phyloP scores from a whole-genome alignment of 1,140 invertebrate species.

The Ectropis grisescens region DNA sequence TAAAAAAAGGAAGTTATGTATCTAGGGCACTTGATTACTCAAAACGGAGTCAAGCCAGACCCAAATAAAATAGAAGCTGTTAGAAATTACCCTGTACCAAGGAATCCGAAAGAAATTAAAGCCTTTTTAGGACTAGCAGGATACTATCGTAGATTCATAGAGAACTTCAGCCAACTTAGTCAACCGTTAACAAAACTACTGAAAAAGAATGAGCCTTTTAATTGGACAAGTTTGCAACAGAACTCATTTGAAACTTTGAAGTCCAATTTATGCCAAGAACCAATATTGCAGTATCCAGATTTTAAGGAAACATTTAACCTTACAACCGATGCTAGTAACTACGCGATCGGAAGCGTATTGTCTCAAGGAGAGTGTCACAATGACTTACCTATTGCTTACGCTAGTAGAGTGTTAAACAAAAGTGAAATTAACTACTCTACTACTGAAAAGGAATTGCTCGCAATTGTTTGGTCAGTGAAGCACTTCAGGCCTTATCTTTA shows the following conservation, averaged over 20 bases:
- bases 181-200: background rate
- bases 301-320: background rate
- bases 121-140: conserved; percentile 1
- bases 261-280: too few relatives aligned
- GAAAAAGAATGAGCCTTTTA: too few relatives aligned
- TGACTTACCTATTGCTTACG: background rate
- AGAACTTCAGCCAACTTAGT: background rate
- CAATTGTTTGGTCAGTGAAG: background rate
- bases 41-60: background rate
- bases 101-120: background rate
- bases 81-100: background rate
- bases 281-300: too few relatives aligned
- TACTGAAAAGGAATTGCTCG: background rate
- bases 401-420: background rate
- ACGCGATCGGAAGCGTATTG: background rate
- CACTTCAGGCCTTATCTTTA: background rate
- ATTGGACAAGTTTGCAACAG: too few relatives aligned
- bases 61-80: background rate
- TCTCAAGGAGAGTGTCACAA: background rate
- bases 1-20: background rate
- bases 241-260: too few relatives aligned
- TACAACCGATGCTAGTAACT: background rate
- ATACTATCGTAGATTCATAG: conserved; percentile 2
- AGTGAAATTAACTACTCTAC: background rate
- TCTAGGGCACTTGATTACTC: background rate